A percentile compares a stretch with the other conserved stretches of the same genome.
These are phyloP conservation scores for Nipponia nippon DNA, from an alignment of 2,113 vertebrate genomes.

Conservation along the genomic window DNA sequence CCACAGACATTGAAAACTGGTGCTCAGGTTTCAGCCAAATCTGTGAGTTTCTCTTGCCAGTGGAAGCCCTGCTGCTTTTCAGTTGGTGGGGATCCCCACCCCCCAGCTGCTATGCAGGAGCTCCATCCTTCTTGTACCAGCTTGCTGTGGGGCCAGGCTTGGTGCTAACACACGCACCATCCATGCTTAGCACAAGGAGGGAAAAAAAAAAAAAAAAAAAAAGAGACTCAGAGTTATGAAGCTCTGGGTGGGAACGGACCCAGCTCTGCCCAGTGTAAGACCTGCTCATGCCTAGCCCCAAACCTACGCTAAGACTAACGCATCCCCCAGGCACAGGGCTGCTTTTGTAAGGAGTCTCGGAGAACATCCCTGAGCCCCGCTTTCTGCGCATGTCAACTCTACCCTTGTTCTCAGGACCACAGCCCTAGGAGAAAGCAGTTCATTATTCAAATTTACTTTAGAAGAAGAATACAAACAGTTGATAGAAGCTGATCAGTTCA, in stretches of 20 bases:
- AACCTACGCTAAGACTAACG: no score
- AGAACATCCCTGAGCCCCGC: neutral
- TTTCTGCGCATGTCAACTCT: neutral
- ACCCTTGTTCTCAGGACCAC: neutral
- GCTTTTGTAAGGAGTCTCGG: neutral
- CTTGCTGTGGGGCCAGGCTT: neutral
- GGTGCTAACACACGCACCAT: neutral
- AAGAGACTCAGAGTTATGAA: neutral
- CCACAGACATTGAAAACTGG: neutral
- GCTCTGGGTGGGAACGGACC: neutral
- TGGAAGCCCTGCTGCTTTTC: neutral
- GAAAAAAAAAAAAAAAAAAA: no score
- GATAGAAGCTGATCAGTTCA: neutral
- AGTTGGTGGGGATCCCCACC: neutral
- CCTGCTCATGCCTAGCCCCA: accelerated
- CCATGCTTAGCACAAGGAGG: neutral
- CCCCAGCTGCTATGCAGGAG: neutral
- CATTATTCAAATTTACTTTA: no score
- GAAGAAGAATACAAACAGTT: accelerated
- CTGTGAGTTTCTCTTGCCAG: neutral
- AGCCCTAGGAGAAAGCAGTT: neutral
- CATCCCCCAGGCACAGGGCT: neutral
- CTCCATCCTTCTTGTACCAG: neutral
- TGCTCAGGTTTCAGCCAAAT: neutral
- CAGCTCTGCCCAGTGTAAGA: neutral